These are phyloP conservation scores for Phenacoccus solenopsis DNA, from an alignment of 1,140 invertebrate genomes.

Conservation along the genomic window DNA sequence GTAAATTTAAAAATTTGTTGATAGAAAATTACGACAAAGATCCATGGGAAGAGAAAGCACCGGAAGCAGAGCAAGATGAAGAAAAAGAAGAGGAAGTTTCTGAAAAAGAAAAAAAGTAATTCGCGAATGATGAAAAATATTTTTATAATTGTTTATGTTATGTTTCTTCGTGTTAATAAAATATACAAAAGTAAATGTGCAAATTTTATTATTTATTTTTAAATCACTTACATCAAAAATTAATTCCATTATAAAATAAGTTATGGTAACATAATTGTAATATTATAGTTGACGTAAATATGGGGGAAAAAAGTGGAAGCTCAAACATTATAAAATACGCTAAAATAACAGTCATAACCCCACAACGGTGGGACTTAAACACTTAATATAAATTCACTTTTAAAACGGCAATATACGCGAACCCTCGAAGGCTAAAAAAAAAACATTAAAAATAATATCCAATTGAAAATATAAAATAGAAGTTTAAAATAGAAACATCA, in stretches of 20 bases:
- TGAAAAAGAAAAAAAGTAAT: not conserved
- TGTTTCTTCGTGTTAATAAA: not conserved
- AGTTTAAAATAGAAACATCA: not conserved
- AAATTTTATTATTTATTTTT: not conserved
- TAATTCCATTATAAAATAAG: too few species aligned
- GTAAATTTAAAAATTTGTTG: constrained; percentile 19
- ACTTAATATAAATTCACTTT: too few species aligned
- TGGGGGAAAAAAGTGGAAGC: not conserved
- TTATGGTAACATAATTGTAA: not conserved
- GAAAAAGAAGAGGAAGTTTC: not conserved
- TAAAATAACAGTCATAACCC: too few species aligned
- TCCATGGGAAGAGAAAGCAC: not conserved
- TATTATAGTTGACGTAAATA: not conserved
- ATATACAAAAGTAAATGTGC: not conserved
- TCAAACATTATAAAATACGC: not conserved
- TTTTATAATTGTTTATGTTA: not conserved
- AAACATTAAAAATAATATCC: too few species aligned
- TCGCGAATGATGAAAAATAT: not conserved
- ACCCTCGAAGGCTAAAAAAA: too few species aligned
- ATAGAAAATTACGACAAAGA: constrained; percentile 17
- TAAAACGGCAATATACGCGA: too few species aligned
- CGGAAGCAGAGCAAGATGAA: not conserved
- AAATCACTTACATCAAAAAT: too few species aligned
- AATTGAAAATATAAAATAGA: not conserved
- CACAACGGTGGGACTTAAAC: too few species aligned